phyloP scores from a whole-genome alignment of 2,888 invertebrate genomes.

The Syrista parreyssii region DNA sequence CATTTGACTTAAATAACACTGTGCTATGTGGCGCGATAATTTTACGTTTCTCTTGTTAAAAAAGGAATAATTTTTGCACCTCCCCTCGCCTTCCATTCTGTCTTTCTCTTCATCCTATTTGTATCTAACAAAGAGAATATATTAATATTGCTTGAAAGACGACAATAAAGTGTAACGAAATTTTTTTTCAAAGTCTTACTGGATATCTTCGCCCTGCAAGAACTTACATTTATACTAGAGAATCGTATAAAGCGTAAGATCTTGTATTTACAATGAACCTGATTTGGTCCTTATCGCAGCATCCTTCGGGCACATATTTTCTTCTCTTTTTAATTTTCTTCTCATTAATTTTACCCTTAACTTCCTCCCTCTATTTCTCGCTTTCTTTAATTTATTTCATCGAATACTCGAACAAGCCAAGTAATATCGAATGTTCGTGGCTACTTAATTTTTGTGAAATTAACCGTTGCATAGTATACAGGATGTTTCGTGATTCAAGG shows the following conservation, averaged over 20 bases:
- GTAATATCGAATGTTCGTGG: neutral
- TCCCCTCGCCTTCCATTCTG: neutral
- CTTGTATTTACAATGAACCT: neutral
- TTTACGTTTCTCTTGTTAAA: neutral
- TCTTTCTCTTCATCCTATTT: neutral
- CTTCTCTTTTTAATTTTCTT: neutral
- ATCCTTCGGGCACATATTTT: neutral
- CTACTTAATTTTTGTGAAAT: neutral
- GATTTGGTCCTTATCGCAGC: neutral
- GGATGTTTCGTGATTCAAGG: neutral
- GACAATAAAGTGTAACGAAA: neutral
- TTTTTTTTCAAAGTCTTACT: neutral
- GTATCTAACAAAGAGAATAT: neutral
- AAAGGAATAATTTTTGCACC: neutral
- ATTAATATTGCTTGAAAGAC: neutral
- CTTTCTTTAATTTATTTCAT: neutral
- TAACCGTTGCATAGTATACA: neutral
- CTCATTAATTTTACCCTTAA: neutral
- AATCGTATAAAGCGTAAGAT: neutral
- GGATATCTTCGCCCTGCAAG: neutral
- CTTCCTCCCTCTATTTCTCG: neutral
- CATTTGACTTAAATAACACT: neutral
- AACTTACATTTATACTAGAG: neutral
- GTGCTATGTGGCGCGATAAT: neutral
- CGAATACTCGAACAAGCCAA: neutral